phyloP scores from a whole-genome alignment of 2,888 invertebrate species.

The Eubasilissa splendida region DNA sequence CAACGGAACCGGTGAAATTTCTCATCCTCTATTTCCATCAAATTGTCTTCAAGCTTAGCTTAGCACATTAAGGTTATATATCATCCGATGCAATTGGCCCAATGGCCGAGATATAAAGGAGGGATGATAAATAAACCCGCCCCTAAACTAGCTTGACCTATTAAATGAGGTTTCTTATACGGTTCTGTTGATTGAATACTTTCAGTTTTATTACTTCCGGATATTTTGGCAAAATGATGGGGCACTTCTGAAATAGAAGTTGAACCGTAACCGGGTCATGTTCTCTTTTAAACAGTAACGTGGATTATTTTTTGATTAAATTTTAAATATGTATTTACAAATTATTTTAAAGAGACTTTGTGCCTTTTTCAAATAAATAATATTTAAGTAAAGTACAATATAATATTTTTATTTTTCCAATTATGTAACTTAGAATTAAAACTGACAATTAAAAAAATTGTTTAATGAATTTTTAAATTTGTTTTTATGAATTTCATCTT shows the following conservation, averaged over 20 bases:
- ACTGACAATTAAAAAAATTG: too few relatives aligned
- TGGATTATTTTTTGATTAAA: too few relatives aligned
- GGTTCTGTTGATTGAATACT: constrained; percentile 25
- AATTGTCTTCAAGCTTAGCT: constrained; percentile 4
- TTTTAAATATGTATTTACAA: too few relatives aligned
- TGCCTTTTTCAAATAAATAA: too few relatives aligned
- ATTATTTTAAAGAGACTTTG: too few relatives aligned
- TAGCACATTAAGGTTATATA: not conserved
- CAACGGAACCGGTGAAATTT: too few relatives aligned
- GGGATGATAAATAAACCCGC: constrained; percentile 11
- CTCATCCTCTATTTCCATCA: not conserved
- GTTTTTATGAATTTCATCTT: too few relatives aligned
- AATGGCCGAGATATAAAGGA: not conserved
- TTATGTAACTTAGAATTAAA: too few relatives aligned
- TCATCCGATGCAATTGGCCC: not conserved
- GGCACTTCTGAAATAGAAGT: constrained; percentile 1
- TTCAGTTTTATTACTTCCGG: constrained; percentile 33
- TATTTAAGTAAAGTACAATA: too few relatives aligned
- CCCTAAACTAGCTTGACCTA: constrained; percentile 21
- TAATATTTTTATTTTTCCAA: too few relatives aligned
- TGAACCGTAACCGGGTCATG: not conserved
- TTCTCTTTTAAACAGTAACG: too few relatives aligned
- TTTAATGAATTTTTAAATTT: too few relatives aligned
- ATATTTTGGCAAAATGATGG: constrained; percentile 23
- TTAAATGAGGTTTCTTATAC: constrained; percentile 23